phyloP scores from a whole-genome alignment of 2,888 invertebrate species.

The Saturnia pavonia region DNA sequence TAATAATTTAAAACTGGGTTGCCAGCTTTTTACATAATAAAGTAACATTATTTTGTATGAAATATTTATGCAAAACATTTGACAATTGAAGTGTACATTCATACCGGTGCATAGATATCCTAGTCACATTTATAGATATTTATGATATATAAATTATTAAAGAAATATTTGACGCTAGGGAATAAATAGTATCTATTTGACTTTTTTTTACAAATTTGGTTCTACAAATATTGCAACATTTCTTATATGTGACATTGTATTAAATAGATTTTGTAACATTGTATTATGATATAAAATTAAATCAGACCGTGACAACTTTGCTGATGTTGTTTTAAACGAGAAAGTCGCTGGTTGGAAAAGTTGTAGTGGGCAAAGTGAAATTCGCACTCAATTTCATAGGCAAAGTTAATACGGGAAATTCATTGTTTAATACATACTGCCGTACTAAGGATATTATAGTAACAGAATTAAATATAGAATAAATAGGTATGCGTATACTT shows the following conservation, averaged over 20 bases:
- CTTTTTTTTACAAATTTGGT: not conserved
- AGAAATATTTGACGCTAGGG: not conserved
- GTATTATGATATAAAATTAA: not conserved
- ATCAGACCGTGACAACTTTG: not conserved
- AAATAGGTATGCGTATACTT: too few relatives aligned
- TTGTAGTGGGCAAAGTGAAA: too few relatives aligned
- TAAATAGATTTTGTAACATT: not conserved
- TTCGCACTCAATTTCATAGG: not conserved
- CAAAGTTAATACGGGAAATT: not conserved
- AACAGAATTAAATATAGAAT: not conserved
- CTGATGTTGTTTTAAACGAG: not conserved
- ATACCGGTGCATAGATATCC: conserved; percentile 5
- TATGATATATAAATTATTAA: not conserved
- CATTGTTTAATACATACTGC: not conserved
- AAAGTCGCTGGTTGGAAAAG: not conserved
- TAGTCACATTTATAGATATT: conserved; percentile 1
- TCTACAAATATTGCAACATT: not conserved
- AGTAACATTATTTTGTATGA: not conserved
- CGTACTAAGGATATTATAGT: not conserved
- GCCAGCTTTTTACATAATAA: not conserved
- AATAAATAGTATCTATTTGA: not conserved
- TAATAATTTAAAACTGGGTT: not conserved
- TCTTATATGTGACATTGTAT: not conserved
- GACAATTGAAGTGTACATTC: not conserved
- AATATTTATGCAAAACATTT: not conserved